Evolutionary conservation across 1,140 invertebrate species (phyloP).

Genomic region (Cyphomyrmex costatus): DNA sequence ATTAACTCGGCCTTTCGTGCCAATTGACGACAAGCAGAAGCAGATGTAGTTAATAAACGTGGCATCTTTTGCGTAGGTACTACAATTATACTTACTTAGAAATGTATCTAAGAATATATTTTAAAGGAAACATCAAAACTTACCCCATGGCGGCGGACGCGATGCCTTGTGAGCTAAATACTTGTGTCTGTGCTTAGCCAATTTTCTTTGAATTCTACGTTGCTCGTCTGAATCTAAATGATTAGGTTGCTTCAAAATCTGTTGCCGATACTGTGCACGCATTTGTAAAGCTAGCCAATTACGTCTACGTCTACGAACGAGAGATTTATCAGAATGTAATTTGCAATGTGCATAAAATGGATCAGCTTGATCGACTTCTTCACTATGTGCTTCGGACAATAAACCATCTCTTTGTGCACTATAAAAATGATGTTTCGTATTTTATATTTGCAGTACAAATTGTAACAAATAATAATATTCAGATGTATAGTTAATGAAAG

Average conservation of each 20-base stretch:
- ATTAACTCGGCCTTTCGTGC: slow-evolving; percentile 95
- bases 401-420: slow-evolving; percentile 97
- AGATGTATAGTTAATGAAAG: not conserved
- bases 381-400: slow-evolving; percentile 96
- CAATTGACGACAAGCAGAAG: slow-evolving; percentile 94
- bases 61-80: slow-evolving; percentile 98
- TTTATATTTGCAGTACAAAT: not conserved
- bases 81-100: slow-evolving; percentile 80
- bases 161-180: slow-evolving; percentile 92
- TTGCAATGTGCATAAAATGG: slow-evolving; percentile 99
- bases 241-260: slow-evolving; percentile 87
- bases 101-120: slow-evolving; percentile 9
- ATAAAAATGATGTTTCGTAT: slow-evolving; percentile 72
- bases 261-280: slow-evolving; percentile 90
- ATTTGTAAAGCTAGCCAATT: slow-evolving; percentile 96
- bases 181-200: slow-evolving; percentile 92
- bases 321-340: slow-evolving; percentile 94
- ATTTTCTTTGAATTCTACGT: slow-evolving; percentile 91
- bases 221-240: slow-evolving; percentile 89
- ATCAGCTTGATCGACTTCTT: slow-evolving; percentile 97
- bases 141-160: slow-evolving; percentile 95
- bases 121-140: slow-evolving; percentile 69
- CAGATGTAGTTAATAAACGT: slow-evolving; percentile 95
- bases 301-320: slow-evolving; percentile 92
- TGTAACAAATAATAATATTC: not conserved